Base-by-base conservation (phyloP, 2,797 vertebrate species). In the Rallus crepitans region DNA sequence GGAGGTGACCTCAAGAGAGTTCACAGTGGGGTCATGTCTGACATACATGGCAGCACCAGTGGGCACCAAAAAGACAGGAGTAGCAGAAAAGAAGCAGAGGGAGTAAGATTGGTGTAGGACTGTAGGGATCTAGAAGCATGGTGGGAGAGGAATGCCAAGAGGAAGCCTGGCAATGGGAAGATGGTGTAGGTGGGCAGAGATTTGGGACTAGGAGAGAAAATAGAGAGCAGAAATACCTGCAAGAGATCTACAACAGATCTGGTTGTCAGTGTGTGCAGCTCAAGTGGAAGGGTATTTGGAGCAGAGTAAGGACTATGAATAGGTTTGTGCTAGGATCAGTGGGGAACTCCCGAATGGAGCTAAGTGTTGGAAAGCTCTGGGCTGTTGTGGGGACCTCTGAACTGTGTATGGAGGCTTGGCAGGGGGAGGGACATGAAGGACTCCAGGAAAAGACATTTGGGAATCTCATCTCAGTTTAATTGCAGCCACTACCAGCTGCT, bases 241-340 rank as follows among this genome's bases (percentile, higher is more conserved):
- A 11, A 90, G 15, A 21, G 15, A 39, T 37, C 23, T 59, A 33
- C 11, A 66, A 5, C 0, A 0, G n/a, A 57, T 69, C 33, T 53
- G 7, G 13, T 2, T 47, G 27, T 31, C 1, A 0, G 15, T 18
- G 13, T 4, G 7, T 5, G 7, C n/a, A 33, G 7, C 31, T 77
- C 37, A 65, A 31, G 5, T 6, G 1, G 24, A 72, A 73, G 3
- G 17, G 18, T 69, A 75, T 53, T 70, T 84, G 52, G n/a, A 21
- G 39, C 18, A 80, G 11, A n/a, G 30, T 47, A 69, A 52, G 12
- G 30, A 45, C 23, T 33, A 27, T 3, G 6, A 42, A n/a, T 2
- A 59, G 5, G 16, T 53, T 72, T 61, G 40, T 45, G 23, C 30
- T 69, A 48, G 7, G 23, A 75, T 53, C 53, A 68, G 0, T 30